These are phyloP conservation scores for Liolophura sinensis DNA, from an alignment of 1,140 invertebrate species.

Conservation along the genomic window DNA sequence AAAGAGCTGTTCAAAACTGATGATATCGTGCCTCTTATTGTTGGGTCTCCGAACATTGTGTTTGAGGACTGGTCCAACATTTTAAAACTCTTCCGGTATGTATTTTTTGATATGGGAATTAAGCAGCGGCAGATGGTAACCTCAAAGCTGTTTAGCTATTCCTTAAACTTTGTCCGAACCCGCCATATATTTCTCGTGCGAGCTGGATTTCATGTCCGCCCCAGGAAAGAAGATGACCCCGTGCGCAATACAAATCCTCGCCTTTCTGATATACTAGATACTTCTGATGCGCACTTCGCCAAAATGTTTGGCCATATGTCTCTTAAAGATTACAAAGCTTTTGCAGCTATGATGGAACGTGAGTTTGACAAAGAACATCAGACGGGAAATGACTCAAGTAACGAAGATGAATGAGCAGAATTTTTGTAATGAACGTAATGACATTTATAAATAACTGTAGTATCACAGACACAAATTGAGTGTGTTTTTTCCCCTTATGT, in stretches of 20 bases:
- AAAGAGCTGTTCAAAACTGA: slow-evolving; percentile 11
- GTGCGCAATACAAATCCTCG: slow-evolving; percentile 38
- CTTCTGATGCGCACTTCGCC: slow-evolving; percentile 33
- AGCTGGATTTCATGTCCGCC: slow-evolving; percentile 36
- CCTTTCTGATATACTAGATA: slow-evolving; percentile 35
- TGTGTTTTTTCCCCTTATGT: too few species aligned
- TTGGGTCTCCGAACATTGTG: slow-evolving; percentile 29
- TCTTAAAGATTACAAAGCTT: slow-evolving; percentile 33
- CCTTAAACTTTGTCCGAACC: slow-evolving; percentile 33
- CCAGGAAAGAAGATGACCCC: slow-evolving; percentile 16
- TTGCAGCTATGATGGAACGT: slow-evolving; percentile 27
- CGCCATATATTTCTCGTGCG: slow-evolving; percentile 41
- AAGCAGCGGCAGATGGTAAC: slow-evolving; percentile 41
- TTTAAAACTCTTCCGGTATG: slow-evolving; percentile 40
- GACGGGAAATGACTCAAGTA: too few species aligned
- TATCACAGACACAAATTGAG: too few species aligned
- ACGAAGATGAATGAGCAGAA: too few species aligned
- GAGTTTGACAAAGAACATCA: slow-evolving; percentile 9
- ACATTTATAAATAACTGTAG: too few species aligned
- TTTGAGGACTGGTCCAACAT: slow-evolving; percentile 30
- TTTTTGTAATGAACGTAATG: too few species aligned
- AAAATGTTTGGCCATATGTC: slow-evolving; percentile 35
- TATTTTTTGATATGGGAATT: slow-evolving; percentile 40
- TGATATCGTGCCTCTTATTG: slow-evolving; percentile 23
- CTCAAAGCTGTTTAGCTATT: slow-evolving; percentile 34